Base-by-base conservation (phyloP, 53 echinoderm and acorn worm genomes). In the Temnopleurus reevesii region DNA sequence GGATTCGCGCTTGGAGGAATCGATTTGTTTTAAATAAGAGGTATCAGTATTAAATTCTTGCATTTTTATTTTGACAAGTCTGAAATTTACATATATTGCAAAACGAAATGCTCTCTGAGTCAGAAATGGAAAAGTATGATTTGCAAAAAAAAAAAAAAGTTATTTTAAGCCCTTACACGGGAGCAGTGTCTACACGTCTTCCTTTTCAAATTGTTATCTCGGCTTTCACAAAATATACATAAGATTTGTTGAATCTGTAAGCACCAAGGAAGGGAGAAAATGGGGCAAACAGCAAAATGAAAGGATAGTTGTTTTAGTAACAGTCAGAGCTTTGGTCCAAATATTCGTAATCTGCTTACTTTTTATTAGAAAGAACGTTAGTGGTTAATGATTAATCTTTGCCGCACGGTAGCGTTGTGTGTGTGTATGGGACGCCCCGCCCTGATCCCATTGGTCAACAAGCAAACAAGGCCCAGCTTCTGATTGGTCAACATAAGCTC, bases 361-460 rank as follows among this genome's bases (percentile, higher is more conserved):
- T 27, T 34, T 71, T 66, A 38, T 41, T 71, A 9, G 4, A 36
- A 41, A 71, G 71, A 7, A 9, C 9, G 41, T 27, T 21, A n/a
- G n/a, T n/a, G 5, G 71, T 71, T 71, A 71, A 71, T 71, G 38
- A 71, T 71, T 71, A 71, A 71, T 71, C 19, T 38, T 71, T n/a
- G 71, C 71, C 71, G 71, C 71, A 71, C 71, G 21, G 71, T 71
- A 71, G 71, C 71, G 71, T 71, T 71, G 17, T 38, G 29, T 66
- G 35, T 41, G 23, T 12, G 17, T 38, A 13, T 66, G 35, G 36
- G 23, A 4, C 41, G 71, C 71, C 71, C 71, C 71, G 71, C 71
- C 71, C 71, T 43, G 19, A 71, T 71, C 71, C 23, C 4, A 71
- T 41, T 71, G 71, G 71, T 71, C 71, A 71, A 71, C 21, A 71